Evolutionary conservation across 2,888 invertebrate genomes (phyloP), one percentile per base, ranked within the genome.

Genomic region (Xestoiulus laeticollis): DNA sequence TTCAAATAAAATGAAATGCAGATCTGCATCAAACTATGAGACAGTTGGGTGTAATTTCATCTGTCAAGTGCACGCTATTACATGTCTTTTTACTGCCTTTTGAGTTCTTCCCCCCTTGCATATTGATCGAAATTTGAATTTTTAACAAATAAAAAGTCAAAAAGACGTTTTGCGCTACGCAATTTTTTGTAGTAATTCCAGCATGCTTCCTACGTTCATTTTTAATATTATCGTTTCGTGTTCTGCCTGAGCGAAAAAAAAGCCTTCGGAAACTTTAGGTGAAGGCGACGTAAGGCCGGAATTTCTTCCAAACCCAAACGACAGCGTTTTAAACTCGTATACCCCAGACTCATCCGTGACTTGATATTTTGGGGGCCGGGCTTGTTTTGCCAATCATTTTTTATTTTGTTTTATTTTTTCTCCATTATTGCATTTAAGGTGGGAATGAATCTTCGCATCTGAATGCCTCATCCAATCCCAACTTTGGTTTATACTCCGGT

Each of bases 321-420:
- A 48, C 48, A 48, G 14, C 19, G 12, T 38, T n/a, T n/a, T 16
- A 3, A 30, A 78, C 30, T 78, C 26, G 26, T n/a, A n/a, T n/a
- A 86, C 86, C 53, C 38, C 53, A 1, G 22, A 33, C 86, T 53
- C 86, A 48, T 22, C 86, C 26, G 3, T 68, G 78, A 87, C 83
- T 44, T 87, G 87, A 16, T 83, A 82, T 83, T 87, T 78, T 78
- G 83, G 83, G 68, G 78, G 16, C 43, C 16, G 87, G 82, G 87
- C 78, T 82, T 87, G 87, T 78, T 83, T 78, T 78, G 68, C 38
- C 43, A 22, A 38, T 86, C 26, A 59, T 22, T 86, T 86, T 86
- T 59, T 19, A 30, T 78, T 78, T 78, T 30, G 78, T 26, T 86
- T 59, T 59, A 16, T 86, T 87, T 87, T 87, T 43, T 87, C 44